These are phyloP conservation scores for Heliconius charithonia DNA, from an alignment of 2,888 invertebrate genomes.

Conservation along the genomic window DNA sequence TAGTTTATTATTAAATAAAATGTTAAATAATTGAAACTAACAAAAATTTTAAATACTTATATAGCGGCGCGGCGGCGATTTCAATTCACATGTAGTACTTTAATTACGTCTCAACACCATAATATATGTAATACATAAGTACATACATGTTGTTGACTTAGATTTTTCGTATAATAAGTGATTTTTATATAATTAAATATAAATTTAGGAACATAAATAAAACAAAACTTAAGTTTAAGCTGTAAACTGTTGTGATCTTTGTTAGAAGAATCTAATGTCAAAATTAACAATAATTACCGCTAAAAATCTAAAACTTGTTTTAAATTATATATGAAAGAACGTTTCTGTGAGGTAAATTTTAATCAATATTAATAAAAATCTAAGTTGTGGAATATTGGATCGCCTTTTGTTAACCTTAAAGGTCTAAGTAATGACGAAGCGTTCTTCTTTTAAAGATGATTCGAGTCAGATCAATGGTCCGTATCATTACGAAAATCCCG, in stretches of 20 bases:
- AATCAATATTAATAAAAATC: constrained; percentile 4
- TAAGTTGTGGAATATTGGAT: constrained; percentile 26
- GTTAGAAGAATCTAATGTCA: neutral
- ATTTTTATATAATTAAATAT: no score
- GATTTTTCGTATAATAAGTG: no score
- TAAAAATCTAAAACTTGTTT: neutral
- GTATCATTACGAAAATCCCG: constrained; percentile 64
- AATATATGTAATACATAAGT: no score
- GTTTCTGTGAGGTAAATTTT: neutral
- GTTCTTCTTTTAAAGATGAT: constrained; percentile 49
- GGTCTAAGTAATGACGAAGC: constrained; percentile 46
- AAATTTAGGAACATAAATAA: no score
- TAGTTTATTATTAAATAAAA: no score
- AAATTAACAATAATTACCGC: neutral
- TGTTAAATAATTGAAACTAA: no score
- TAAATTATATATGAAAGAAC: neutral
- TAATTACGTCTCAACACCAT: no score
- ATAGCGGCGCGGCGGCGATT: no score
- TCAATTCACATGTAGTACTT: no score
- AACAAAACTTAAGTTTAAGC: no score
- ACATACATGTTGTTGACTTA: no score
- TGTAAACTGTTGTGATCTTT: neutral
- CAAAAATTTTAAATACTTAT: no score
- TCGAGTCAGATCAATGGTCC: constrained; percentile 64
- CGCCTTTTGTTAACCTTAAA: constrained; percentile 36